Base-by-base conservation (phyloP, 2,888 invertebrate species). In the Leistus spinibarbis region DNA sequence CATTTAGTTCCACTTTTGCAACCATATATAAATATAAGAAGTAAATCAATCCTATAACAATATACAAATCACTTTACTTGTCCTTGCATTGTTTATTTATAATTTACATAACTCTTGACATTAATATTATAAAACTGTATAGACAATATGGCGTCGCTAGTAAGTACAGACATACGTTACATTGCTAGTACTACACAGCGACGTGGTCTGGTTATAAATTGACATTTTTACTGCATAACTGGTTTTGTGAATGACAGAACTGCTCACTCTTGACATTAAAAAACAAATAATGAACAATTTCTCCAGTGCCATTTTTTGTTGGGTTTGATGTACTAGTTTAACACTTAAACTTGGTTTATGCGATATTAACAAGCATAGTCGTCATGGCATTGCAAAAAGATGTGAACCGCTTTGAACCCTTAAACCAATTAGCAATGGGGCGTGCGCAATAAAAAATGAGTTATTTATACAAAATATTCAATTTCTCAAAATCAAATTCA, bases 141-240 rank as follows among this genome's bases (percentile, higher is more conserved):
- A 40, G 40, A 40, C 40, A 40, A 40, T 40, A 40, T 40, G 5
- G 40, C 7, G 40, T 24, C 7, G 24, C 40, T 40, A 40, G 24
- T 40, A 40, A 1, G 13, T 24, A 24, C 24, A 24, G 3, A 24
- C 24, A 24, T 24, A 24, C 24, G 7, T n/a, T 24, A 24, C 24
- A 24, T 24, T 4, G 3, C 3, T 24, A 24, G n/a, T n/a, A n/a
- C n/a, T 7, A 24, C 24, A 24, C 24, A 24, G 57, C 16, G 7
- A 60, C 60, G 60, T 60, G 60, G 10, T 22, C 60, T 60, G 60
- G 19, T 60, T 60, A 60, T 22, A 60, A 60, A 60, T 60, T 60
- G 60, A 19, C 20, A 17, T 57, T 57, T 57, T 57, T 57, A 57
- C 57, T 9, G 16, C 17, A 57, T 60, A 60, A 60, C 60, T 10